Evolutionary conservation across 2,888 invertebrate genomes (phyloP).

Genomic region (Andricus curvator): DNA sequence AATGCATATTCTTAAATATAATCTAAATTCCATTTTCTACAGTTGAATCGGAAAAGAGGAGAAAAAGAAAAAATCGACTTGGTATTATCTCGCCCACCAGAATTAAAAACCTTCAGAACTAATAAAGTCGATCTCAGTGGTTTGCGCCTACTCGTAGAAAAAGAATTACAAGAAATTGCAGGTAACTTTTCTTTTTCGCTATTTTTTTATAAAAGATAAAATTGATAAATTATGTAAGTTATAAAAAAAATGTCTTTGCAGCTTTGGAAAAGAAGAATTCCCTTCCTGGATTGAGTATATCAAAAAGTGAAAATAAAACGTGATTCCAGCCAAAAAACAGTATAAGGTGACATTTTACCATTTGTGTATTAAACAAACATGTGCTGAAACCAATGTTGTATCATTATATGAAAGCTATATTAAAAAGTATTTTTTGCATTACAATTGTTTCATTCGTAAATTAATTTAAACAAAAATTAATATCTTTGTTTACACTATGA

Average conservation of each 20-base stretch:
- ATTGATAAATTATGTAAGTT: not conserved
- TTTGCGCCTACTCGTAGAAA: not conserved
- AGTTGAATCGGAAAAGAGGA: not conserved
- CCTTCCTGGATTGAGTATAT: not conserved
- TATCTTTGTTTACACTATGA: too few species aligned
- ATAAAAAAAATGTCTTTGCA: not conserved
- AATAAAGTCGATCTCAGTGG: not conserved
- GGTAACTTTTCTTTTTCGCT: not conserved
- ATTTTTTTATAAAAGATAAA: not conserved
- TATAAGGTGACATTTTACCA: not conserved
- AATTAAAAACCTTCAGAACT: not conserved
- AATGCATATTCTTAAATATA: not conserved
- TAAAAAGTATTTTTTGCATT: not conserved
- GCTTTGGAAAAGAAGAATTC: not conserved
- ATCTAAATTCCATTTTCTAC: not conserved
- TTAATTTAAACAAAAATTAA: too few species aligned
- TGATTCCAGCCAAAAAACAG: not conserved
- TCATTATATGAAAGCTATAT: not conserved
- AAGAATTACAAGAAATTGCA: conserved; percentile 1
- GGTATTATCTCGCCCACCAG: not conserved
- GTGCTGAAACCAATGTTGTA: not conserved
- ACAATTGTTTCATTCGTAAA: not conserved
- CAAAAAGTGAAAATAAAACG: not conserved
- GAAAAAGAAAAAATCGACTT: not conserved
- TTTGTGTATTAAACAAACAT: not conserved